Evolutionary conservation across 2,797 vertebrate species (phyloP).

Genomic region (Tinamus major): DNA sequence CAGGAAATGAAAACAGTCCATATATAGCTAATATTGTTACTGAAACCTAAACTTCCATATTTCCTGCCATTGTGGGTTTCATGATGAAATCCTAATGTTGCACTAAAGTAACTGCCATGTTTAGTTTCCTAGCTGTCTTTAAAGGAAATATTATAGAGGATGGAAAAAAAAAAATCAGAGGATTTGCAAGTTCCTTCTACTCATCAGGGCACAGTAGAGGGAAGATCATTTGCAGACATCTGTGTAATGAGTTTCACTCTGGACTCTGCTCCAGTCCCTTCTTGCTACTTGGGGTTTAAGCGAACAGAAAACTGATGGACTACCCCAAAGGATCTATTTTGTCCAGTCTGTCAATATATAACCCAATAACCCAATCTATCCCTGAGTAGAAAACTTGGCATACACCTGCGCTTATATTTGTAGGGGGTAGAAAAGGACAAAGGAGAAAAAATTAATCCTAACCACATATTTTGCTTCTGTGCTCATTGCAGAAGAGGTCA

Average conservation of each 20-base stretch:
- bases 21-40: conserved; percentile 52
- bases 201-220: not conserved
- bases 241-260: not conserved
- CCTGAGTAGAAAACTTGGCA: not conserved
- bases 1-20: conserved; percentile 57
- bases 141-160: conserved; percentile 48
- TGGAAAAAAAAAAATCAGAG: not conserved
- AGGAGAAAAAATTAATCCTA: not conserved
- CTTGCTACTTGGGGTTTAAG: not conserved
- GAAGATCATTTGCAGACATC: not conserved
- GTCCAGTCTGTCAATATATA: not conserved
- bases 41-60: conserved; percentile 60
- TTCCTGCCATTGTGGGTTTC: conserved; percentile 58
- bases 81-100: conserved; percentile 33
- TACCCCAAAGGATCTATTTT: not conserved
- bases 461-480: not conserved
- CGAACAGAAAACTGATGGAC: not conserved
- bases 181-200: not conserved
- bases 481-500: not conserved
- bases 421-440: not conserved
- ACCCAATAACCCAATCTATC: not conserved
- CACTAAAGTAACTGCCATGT: conserved; percentile 30
- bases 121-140: conserved; percentile 37
- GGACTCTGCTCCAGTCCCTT: not conserved
- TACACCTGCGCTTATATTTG: not conserved